phyloP scores from a whole-genome alignment of 2,888 invertebrate species.

The Caenorhabditis virilis region DNA sequence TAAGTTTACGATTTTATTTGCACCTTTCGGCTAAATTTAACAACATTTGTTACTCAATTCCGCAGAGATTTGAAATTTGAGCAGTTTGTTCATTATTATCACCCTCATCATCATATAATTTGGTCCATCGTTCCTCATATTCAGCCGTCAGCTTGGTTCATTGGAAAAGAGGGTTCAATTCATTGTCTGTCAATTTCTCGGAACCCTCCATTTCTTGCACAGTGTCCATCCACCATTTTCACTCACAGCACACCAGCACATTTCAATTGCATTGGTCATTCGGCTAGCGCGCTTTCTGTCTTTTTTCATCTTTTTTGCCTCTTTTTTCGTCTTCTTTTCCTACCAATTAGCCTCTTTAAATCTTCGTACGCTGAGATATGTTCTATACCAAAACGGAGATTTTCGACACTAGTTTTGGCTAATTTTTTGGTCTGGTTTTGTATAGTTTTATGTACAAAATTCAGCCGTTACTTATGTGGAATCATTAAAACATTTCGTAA shows the following conservation, averaged over 20 bases:
- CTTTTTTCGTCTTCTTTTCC: background rate
- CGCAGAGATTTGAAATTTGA: background rate
- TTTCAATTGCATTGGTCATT: slow-evolving; percentile 44
- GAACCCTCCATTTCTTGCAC: background rate
- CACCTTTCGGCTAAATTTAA: too few relatives aligned
- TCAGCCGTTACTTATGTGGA: too few relatives aligned
- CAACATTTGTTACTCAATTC: too few relatives aligned
- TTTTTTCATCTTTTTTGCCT: slow-evolving; percentile 11
- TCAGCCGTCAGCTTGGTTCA: slow-evolving; percentile 8
- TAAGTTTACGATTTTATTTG: too few relatives aligned
- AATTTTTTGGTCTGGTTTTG: too few relatives aligned
- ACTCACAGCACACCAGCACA: slow-evolving; percentile 28
- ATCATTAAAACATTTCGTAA: too few relatives aligned
- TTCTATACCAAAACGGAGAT: too few relatives aligned
- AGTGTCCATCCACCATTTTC: background rate
- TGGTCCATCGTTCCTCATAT: slow-evolving; percentile 5
- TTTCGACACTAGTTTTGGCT: too few relatives aligned
- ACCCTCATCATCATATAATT: slow-evolving; percentile 25
- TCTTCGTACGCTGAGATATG: slow-evolving; percentile 5
- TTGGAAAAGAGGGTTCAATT: slow-evolving; percentile 15
- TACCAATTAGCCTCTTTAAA: slow-evolving; percentile 37
- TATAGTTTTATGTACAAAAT: too few relatives aligned
- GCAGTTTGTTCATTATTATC: background rate
- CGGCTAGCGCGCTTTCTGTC: slow-evolving; percentile 23
- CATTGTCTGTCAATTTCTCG: slow-evolving; percentile 5